Base-by-base conservation (phyloP, 53 echinoderm and acorn worm species). In the Apostichopus leukothele region DNA sequence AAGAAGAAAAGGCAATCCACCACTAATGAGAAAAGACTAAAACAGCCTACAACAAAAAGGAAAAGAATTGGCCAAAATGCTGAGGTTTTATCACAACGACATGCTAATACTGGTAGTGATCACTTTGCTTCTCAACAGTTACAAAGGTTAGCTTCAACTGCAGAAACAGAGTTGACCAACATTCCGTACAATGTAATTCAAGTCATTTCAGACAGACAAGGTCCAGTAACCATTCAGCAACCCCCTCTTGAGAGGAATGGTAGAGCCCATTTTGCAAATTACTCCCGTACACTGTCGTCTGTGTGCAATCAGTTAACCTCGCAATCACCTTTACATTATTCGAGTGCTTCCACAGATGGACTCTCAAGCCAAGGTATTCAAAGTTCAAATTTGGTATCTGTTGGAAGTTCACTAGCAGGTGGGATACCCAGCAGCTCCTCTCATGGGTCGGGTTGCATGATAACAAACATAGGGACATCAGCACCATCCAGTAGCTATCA, bases 141-240 rank as follows among this genome's bases (percentile, higher is more conserved):
- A 71, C 71, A 71, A 71, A 71, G 71, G 71, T n/a, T 71, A 71
- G 71, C 71, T 71, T 71, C 71, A 19, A 71, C 71, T 13, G 71
- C 71, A 71, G 71, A 19, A 71, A 19, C 77, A 76, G 77, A 52
- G 77, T 14, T 39, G 39, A 39, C 77, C 13, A 76, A 52, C 50
- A 76, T 76, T 76, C 77, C 77, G 5, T 52, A 21, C 39, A 39
- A 76, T 39, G 77, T 76, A 11, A 76, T 52, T 76, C 77, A 76
- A 14, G 50, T 10, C 77, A 39, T 76, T 51, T 21, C 77, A 5
- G 77, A 76, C 9, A 6, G 16, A 52, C 26, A 76, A 39, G 20
- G 52, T 11, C 77, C 71, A 71, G 71, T 76, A 1, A 76, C 27
- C 7, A 76, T 76, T 76, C 50, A 71, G 18, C 71, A 71, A 18